phyloP scores from a whole-genome alignment of 2,113 vertebrate genomes.

The Myotis brandtii region DNA sequence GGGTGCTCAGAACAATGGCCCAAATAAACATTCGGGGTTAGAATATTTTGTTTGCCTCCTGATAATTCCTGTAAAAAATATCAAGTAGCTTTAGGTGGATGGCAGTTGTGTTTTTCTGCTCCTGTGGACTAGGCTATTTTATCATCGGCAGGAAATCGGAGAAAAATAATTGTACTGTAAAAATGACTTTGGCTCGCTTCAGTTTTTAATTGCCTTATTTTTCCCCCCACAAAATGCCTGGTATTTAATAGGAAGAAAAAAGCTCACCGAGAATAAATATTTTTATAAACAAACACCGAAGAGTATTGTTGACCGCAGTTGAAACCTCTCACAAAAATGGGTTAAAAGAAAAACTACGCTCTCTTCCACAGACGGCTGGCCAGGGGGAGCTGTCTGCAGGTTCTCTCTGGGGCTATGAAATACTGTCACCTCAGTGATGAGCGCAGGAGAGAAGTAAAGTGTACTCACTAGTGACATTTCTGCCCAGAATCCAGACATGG shows the following conservation, averaged over 20 bases:
- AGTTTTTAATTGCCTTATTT: conserved; percentile 60
- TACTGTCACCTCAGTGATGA: conserved; percentile 27
- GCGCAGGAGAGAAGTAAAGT: neutral
- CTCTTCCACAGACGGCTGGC: conserved; percentile 9
- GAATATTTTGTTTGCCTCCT: conserved; percentile 40
- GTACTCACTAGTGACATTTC: conserved; percentile 11
- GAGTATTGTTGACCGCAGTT: conserved; percentile 38
- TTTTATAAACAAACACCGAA: conserved; percentile 68
- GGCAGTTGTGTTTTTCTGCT: conserved; percentile 51
- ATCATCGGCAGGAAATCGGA: conserved; percentile 62
- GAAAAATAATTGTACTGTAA: conserved; percentile 62
- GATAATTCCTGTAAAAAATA: conserved; percentile 37
- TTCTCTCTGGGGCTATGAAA: conserved; percentile 24
- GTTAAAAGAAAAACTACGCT: conserved; percentile 45
- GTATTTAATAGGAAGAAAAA: conserved; percentile 54
- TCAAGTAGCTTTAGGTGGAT: conserved; percentile 34
- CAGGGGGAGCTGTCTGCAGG: neutral
- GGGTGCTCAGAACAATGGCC: neutral
- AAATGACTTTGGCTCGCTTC: conserved; percentile 65
- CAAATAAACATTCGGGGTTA: neutral
- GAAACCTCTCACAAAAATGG: conserved; percentile 42
- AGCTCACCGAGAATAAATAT: conserved; percentile 48
- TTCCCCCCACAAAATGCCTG: conserved; percentile 16
- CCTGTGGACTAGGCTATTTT: conserved; percentile 44
- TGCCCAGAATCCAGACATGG: neutral